phyloP scores from a whole-genome alignment of 2,113 vertebrate genomes.

The Taxidea taxus region DNA sequence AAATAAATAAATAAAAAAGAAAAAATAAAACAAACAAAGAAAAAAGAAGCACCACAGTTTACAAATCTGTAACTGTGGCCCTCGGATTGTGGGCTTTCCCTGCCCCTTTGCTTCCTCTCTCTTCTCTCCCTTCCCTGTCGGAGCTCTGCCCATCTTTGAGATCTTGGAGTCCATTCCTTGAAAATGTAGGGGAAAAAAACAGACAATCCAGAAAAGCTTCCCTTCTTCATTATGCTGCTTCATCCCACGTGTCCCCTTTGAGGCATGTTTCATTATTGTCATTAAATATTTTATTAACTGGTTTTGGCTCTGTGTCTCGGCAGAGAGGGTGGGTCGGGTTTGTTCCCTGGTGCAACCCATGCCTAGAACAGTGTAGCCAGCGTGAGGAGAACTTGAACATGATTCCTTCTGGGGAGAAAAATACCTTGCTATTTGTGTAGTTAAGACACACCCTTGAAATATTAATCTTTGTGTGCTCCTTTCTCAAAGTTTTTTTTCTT shows the following conservation, averaged over 20 bases:
- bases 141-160: neutral
- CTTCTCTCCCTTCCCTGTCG: neutral
- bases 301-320: neutral
- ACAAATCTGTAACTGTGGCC: neutral
- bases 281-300: neutral
- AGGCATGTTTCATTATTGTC: neutral
- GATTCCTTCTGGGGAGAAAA: neutral
- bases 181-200: neutral
- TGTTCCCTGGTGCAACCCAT: too few relatives aligned
- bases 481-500: neutral
- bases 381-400: neutral
- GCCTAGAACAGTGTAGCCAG: neutral
- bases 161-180: neutral
- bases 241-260: neutral
- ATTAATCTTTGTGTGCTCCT: neutral
- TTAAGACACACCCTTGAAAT: neutral
- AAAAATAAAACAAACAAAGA: neutral
- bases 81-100: neutral
- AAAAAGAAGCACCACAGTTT: neutral
- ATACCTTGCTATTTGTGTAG: neutral
- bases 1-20: too few relatives aligned
- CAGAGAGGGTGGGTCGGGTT: neutral
- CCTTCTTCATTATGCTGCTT: fast-evolving
- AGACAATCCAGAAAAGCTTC: too few relatives aligned
- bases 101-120: neutral